A percentile compares a stretch with the other conserved stretches of the same genome.
Conservation (phyloP, 2,797 vertebrate species). For the Sitta carolinensis region DNA sequence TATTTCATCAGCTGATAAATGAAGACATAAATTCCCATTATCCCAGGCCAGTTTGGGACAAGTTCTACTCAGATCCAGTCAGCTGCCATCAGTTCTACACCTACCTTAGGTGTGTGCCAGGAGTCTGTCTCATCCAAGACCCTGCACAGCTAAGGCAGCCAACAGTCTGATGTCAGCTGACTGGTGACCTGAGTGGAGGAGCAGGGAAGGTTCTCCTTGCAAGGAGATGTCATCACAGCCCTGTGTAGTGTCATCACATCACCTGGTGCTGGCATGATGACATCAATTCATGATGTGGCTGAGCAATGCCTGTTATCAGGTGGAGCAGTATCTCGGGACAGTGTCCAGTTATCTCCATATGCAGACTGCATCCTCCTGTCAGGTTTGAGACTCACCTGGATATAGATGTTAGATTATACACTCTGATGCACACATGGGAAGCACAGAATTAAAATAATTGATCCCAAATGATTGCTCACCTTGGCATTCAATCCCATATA, state of each 20-base stretch:
- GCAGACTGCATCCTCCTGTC: neutral
- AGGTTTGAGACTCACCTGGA: neutral
- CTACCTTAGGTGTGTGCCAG: neutral
- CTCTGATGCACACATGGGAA: neutral
- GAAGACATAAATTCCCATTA: neutral
- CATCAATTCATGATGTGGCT: accelerated
- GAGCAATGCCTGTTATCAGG: neutral
- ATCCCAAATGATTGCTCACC: neutral
- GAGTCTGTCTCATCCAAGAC: neutral
- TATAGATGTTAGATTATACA: neutral
- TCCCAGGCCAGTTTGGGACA: neutral
- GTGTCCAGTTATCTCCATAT: neutral
- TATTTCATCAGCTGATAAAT: neutral
- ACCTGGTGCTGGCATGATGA: neutral
- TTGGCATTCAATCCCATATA: neutral
- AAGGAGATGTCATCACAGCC: neutral
- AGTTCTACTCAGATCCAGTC: neutral
- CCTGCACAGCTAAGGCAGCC: neutral
- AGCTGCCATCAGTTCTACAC: neutral
- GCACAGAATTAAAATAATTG: neutral
- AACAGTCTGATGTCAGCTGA: neutral
- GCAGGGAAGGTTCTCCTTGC: neutral
- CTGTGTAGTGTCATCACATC: neutral
- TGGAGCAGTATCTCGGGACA: neutral
- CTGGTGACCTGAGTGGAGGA: neutral